A percentile compares a stretch with the other conserved stretches of the same genome.
These are phyloP conservation scores for Agrotis segetum DNA, from an alignment of 2,888 invertebrate species.

Conservation along the genomic window DNA sequence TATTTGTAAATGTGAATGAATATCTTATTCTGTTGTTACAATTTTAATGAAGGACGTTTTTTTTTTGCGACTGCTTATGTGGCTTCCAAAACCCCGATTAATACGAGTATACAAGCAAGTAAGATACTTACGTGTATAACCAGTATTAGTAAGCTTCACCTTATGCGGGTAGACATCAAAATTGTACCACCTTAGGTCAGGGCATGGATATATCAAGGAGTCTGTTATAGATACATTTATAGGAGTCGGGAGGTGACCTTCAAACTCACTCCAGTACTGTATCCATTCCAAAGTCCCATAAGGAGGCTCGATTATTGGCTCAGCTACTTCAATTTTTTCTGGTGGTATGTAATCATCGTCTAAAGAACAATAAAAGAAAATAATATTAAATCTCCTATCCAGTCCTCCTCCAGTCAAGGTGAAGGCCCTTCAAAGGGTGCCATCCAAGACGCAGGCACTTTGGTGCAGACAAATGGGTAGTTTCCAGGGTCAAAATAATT, in stretches of 20 bases:
- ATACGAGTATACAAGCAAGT: no score
- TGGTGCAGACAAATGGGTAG: no score
- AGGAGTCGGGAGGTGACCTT: conserved; percentile 82
- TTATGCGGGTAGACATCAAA: conserved; percentile 91
- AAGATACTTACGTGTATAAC: conserved; percentile 89
- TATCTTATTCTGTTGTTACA: no score
- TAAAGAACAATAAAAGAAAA: background rate
- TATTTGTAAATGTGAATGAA: no score
- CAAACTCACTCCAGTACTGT: conserved; percentile 77
- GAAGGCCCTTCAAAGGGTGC: no score
- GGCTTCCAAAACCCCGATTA: no score
- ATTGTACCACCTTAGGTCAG: conserved; percentile 90
- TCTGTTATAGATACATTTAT: conserved; percentile 85
- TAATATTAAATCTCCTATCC: background rate
- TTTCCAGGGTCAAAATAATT: no score
- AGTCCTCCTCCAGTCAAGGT: background rate
- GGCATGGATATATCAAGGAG: conserved; percentile 80
- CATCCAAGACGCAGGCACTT: no score
- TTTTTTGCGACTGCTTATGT: no score
- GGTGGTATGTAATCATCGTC: background rate
- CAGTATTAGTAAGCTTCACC: conserved; percentile 93
- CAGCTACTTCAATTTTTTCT: conserved; percentile 68
- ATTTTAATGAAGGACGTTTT: no score
- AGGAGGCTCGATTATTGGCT: conserved; percentile 65
- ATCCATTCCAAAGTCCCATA: conserved; percentile 82